These are phyloP conservation scores for Phrynocephalus vlangalii DNA, from an alignment of 2,797 vertebrate species.

Conservation along the genomic window DNA sequence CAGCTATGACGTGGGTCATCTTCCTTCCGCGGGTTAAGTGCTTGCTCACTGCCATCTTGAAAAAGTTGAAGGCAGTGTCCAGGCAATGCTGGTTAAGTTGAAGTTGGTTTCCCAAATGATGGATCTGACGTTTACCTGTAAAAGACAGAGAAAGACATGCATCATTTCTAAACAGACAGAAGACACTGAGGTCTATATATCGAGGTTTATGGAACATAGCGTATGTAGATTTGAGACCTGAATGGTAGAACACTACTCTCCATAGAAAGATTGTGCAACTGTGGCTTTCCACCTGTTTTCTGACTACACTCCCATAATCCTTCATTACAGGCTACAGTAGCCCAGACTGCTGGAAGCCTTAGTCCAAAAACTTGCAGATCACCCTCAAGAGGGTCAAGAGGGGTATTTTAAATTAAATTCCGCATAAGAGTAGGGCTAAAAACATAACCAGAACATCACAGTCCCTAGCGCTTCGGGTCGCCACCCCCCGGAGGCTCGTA, in stretches of 20 bases:
- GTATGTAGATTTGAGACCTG: background rate
- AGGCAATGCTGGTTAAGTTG: conserved; percentile 95
- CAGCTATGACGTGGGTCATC: conserved; percentile 88
- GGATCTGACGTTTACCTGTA: conserved; percentile 89
- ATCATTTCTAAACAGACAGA: background rate
- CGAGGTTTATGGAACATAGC: no score
- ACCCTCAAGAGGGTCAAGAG: no score
- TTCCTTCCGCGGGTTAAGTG: conserved; percentile 89
- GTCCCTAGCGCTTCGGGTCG: no score
- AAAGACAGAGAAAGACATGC: conserved; percentile 40
- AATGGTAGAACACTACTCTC: background rate
- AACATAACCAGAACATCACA: background rate
- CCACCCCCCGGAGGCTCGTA: no score
- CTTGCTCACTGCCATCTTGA: conserved; percentile 95
- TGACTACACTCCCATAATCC: background rate
- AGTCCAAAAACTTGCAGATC: background rate
- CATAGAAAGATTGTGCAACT: background rate
- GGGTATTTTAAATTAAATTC: background rate
- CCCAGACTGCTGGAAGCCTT: background rate
- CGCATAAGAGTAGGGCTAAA: background rate
- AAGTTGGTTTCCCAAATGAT: conserved; percentile 91
- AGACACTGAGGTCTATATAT: background rate
- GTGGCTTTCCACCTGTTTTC: background rate
- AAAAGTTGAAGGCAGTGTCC: conserved; percentile 97
- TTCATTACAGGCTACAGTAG: background rate